Base-by-base conservation (phyloP, 2,113 vertebrate genomes). In the Cebidichthys violaceus region DNA sequence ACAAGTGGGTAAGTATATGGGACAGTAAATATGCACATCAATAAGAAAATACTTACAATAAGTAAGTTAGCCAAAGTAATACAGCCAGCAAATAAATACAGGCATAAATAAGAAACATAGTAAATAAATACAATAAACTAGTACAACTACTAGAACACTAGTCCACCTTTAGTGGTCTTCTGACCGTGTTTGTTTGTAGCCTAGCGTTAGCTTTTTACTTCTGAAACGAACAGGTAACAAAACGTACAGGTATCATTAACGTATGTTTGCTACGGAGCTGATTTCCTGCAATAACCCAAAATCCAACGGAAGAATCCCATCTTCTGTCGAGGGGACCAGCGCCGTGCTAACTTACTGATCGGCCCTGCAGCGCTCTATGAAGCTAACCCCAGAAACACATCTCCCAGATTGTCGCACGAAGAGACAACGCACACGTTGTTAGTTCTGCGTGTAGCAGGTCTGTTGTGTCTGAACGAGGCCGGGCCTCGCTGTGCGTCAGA, bases 401-500 rank as follows among this genome's bases (percentile, higher is more conserved):
- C 52, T 24, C n/a, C 9, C 52, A 10, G 2, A 55, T n/a, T 11
- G 4, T 54, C 50, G 4, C 52, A 55, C n/a, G 10, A 24, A 13
- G 9, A 55, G 52, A 55, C 50, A 52, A 22, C 2, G 6, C 9
- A 22, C 18, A 22, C 9, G 18, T 52, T 22, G 1, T 20, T 52
- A 0, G 22, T 22, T 54, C 18, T 10, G 7, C 4, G 20, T n/a
- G 8, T 52, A 17, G 17, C 17, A 47, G 45, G 20, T 18, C 5
- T 17, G n/a, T n/a, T n/a, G 50, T 24, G 52, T 54, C 52, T 4
- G 54, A 55, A 24, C 27, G 55, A 29, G 55, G 14, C 11, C 6
- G 27, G 54, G 24, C 9, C 70, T 50, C n/a, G 55, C 73, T 77
- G 57, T n/a, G 29, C 9, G 27, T 65, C 57, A 70, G 45, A 50